Evolutionary conservation across 2,888 invertebrate genomes (phyloP).

Genomic region (Mayetiola destructor): DNA sequence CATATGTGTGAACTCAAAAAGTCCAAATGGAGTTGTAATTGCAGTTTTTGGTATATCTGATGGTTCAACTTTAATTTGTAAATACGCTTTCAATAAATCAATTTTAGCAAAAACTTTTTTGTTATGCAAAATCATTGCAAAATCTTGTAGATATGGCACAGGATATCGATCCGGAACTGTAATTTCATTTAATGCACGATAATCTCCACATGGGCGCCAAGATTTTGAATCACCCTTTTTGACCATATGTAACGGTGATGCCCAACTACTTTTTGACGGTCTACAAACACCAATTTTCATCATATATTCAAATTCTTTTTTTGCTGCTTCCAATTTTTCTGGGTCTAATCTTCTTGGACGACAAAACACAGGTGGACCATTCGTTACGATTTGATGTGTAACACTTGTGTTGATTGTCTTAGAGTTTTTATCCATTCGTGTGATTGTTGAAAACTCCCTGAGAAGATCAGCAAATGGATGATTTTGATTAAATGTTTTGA

Average conservation of each 20-base stretch:
- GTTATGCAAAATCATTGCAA: background rate
- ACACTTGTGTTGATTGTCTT: too few species aligned
- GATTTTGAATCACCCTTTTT: conserved; percentile 13
- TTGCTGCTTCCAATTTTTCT: conserved; percentile 15
- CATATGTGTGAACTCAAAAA: conserved; percentile 27
- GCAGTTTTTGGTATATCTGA: conserved; percentile 29
- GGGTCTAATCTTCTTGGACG: conserved; percentile 15
- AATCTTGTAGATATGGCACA: conserved; percentile 15
- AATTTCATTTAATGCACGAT: conserved; percentile 13
- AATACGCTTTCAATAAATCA: conserved; percentile 24
- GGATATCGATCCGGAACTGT: conserved; percentile 16
- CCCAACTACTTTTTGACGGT: conserved; percentile 13
- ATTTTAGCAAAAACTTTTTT: conserved; percentile 20
- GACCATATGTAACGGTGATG: conserved; percentile 17
- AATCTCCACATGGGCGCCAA: conserved; percentile 16
- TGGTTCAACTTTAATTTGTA: conserved; percentile 27
- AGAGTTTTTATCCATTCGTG: too few species aligned
- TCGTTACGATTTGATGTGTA: too few species aligned
- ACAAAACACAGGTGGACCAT: too few species aligned
- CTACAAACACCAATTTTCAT: conserved; percentile 15
- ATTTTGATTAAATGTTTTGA: too few species aligned
- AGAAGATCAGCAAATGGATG: too few species aligned
- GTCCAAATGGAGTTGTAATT: conserved; percentile 28
- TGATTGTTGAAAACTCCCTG: too few species aligned
- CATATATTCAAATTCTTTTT: conserved; percentile 15